phyloP scores from a whole-genome alignment of 2,113 vertebrate species.

The Copsychus sechellarum region DNA sequence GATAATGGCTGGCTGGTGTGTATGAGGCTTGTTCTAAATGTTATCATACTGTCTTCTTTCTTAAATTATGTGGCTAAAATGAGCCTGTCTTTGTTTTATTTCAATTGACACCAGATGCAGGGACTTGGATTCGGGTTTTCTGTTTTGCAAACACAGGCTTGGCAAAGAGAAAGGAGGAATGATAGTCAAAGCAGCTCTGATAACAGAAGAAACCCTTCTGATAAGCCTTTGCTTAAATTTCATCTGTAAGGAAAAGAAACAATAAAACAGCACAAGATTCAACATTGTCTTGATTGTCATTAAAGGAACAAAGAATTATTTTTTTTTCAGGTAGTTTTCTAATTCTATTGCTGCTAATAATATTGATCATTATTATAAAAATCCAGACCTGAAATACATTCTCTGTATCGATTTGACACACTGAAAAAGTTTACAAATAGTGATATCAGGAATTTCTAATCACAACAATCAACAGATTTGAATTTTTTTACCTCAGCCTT shows the following conservation, averaged over 20 bases:
- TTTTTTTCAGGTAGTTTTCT: not conserved
- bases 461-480: not conserved
- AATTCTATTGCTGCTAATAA: not conserved
- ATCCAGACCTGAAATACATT: not conserved
- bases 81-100: constrained; percentile 70
- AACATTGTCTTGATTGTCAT: accelerated
- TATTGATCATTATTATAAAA: not conserved
- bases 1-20: constrained; percentile 71
- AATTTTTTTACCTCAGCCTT: not conserved
- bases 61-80: constrained; percentile 73
- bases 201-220: not conserved
- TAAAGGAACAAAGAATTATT: not conserved
- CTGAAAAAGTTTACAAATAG: not conserved
- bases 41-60: constrained; percentile 63
- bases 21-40: constrained; percentile 63
- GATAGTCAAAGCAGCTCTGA: not conserved
- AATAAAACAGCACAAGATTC: not conserved
- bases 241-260: not conserved
- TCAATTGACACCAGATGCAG: constrained; percentile 64
- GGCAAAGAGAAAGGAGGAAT: constrained; percentile 4
- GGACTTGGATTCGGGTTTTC: constrained; percentile 51
- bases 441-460: not conserved
- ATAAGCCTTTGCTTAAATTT: not conserved
- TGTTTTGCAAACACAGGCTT: constrained; percentile 38
- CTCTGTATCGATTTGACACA: not conserved